Percentiles rank a stretch among this genome's conserved stretches.
phyloP scores from a whole-genome alignment of 2,888 invertebrate species.

The Pristionchus fissidentatus region DNA sequence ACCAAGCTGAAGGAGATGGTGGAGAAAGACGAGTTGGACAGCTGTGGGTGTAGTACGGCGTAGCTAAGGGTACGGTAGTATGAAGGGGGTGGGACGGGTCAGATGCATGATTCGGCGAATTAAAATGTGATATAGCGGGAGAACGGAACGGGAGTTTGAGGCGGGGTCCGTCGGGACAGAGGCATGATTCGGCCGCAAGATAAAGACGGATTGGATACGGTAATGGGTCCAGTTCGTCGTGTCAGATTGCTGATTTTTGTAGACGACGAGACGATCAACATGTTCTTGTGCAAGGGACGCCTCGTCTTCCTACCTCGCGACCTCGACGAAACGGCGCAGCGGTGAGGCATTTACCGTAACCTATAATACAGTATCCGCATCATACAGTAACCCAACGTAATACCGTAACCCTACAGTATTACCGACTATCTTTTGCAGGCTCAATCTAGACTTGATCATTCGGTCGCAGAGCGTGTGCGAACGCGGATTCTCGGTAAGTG shows the following conservation, averaged over 20 bases:
- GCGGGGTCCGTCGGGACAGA: too few relatives aligned
- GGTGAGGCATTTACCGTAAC: background rate
- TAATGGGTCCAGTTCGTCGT: too few relatives aligned
- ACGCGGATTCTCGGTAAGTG: background rate
- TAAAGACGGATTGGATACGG: too few relatives aligned
- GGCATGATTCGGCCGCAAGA: too few relatives aligned
- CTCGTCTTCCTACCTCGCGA: background rate
- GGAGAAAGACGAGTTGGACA: background rate
- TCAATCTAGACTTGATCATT: constrained; percentile 24
- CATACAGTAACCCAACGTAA: background rate
- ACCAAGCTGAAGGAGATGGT: background rate
- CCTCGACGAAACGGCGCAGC: background rate
- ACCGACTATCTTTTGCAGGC: background rate
- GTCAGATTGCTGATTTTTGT: background rate
- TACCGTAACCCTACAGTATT: background rate
- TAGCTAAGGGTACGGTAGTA: too few relatives aligned
- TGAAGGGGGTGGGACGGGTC: too few relatives aligned
- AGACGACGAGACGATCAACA: constrained; percentile 4
- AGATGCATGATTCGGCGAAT: too few relatives aligned
- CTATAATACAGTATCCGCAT: background rate
- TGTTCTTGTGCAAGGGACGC: background rate
- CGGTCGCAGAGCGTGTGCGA: constrained; percentile 11
- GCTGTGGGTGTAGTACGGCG: background rate
- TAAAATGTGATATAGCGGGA: too few relatives aligned
- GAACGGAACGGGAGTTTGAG: too few relatives aligned